Evolutionary conservation across 2,113 vertebrate genomes (phyloP).

Genomic region (Poicephalus gulielmi): DNA sequence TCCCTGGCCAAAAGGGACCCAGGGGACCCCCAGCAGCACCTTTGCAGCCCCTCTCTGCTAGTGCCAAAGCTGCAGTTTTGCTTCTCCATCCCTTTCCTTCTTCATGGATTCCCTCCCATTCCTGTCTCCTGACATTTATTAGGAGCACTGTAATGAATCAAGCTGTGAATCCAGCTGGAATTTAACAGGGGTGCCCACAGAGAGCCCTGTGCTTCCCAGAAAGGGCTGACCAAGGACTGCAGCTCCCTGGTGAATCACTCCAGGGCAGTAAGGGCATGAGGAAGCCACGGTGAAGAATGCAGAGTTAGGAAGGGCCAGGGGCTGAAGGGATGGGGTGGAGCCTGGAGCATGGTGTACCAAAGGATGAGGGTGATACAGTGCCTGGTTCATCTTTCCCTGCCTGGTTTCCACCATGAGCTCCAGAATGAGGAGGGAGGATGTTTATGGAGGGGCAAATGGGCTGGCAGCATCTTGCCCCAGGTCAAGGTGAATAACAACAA

Average conservation of each 20-base stretch:
- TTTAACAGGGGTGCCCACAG: background rate
- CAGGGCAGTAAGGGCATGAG: background rate
- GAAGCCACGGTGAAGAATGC: background rate
- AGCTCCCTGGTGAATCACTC: background rate
- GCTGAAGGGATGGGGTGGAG: background rate
- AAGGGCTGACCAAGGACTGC: background rate
- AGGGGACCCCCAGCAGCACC: background rate
- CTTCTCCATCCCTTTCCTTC: constrained; percentile 35
- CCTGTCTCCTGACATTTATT: constrained; percentile 8
- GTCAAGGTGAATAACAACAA: background rate
- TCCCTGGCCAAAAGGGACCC: rapidly evolving
- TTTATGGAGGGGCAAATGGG: background rate
- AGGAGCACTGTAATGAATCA: background rate
- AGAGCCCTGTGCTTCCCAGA: background rate
- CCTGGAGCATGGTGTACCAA: background rate
- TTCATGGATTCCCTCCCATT: constrained; percentile 20
- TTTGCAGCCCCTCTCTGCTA: background rate
- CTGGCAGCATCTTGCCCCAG: background rate
- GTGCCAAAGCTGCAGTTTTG: background rate
- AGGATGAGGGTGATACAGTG: background rate
- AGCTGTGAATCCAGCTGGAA: background rate
- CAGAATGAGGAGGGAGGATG: background rate
- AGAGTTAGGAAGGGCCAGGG: background rate
- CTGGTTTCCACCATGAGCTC: background rate
- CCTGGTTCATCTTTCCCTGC: background rate